Evolutionary conservation across 2,113 vertebrate species (phyloP).

Genomic region (Sciurus niger): DNA sequence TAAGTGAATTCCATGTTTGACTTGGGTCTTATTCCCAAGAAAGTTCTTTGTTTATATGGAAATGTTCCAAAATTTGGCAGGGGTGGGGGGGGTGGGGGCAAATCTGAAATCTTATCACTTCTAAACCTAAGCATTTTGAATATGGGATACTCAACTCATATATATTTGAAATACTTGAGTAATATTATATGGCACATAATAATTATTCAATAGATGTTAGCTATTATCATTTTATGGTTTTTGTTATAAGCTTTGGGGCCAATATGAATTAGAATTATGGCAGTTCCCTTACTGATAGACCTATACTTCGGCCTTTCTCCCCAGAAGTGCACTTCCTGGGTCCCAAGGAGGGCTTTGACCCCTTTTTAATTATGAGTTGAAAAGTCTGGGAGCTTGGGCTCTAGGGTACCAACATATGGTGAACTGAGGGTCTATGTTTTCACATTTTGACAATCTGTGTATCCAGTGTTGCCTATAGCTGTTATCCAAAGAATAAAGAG

Average conservation of each 20-base stretch:
- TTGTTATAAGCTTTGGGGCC: not conserved
- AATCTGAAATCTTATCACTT: not conserved
- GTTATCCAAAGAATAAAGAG: not conserved
- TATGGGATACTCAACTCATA: not conserved
- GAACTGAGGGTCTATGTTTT: not conserved
- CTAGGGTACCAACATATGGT: not conserved
- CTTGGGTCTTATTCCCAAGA: not conserved
- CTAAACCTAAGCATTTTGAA: not conserved
- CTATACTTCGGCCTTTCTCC: not conserved
- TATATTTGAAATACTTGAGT: constrained; percentile 14
- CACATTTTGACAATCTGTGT: not conserved
- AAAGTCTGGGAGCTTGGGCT: constrained; percentile 26
- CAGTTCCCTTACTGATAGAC: not conserved
- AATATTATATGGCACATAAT: not conserved
- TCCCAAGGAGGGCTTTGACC: not conserved
- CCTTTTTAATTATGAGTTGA: not conserved
- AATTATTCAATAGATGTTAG: not conserved
- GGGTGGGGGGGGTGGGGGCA: not conserved
- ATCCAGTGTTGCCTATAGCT: not conserved
- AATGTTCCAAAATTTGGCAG: not conserved
- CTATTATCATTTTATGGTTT: not conserved
- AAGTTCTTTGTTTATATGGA: not conserved
- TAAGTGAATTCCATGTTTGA: not conserved
- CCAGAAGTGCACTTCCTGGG: not conserved
- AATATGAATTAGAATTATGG: not conserved